A percentile compares a stretch with the other conserved stretches of the same genome.
These are phyloP conservation scores for Heteractis magnifica DNA, from an alignment of 92 coral and sea anemone species.

Conservation along the genomic window DNA sequence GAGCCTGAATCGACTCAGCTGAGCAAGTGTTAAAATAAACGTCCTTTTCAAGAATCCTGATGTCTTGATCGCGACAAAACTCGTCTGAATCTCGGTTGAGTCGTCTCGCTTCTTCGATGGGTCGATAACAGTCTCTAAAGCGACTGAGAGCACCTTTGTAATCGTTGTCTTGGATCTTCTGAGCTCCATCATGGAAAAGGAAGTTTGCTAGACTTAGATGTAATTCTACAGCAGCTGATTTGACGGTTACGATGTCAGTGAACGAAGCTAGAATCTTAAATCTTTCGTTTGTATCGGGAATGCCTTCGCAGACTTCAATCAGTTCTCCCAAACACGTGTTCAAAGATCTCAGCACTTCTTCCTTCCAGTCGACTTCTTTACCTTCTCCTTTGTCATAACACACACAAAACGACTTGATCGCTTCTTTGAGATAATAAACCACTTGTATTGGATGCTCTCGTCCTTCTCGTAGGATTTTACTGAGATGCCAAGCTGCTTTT, in stretches of 20 bases:
- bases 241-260: slow-evolving; percentile 13
- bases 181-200: slow-evolving; percentile 73
- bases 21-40: slow-evolving; percentile 65
- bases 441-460: slow-evolving; percentile 45
- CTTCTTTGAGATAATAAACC: slow-evolving; percentile 64
- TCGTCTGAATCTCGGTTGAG: slow-evolving; percentile 31
- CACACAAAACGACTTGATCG: slow-evolving; percentile 50
- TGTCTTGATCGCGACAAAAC: slow-evolving; percentile 31
- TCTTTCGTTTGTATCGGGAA: slow-evolving; percentile 42
- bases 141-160: slow-evolving; percentile 71
- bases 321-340: slow-evolving; percentile 66
- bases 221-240: slow-evolving; percentile 31
- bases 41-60: slow-evolving; percentile 59
- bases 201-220: slow-evolving; percentile 56
- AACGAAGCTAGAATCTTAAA: slow-evolving; percentile 45
- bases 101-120: slow-evolving; percentile 78
- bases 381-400: slow-evolving; percentile 58
- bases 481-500: slow-evolving; percentile 79
- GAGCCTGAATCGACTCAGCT: slow-evolving; percentile 83
- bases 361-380: slow-evolving; percentile 64
- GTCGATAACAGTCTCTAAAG: slow-evolving; percentile 82
- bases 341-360: slow-evolving; percentile 47
- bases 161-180: slow-evolving; percentile 59
- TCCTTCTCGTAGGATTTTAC: slow-evolving; percentile 33
- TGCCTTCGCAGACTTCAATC: slow-evolving; percentile 34